Evolutionary conservation across 2,113 vertebrate genomes (phyloP).

Genomic region (Brachirus orientalis): DNA sequence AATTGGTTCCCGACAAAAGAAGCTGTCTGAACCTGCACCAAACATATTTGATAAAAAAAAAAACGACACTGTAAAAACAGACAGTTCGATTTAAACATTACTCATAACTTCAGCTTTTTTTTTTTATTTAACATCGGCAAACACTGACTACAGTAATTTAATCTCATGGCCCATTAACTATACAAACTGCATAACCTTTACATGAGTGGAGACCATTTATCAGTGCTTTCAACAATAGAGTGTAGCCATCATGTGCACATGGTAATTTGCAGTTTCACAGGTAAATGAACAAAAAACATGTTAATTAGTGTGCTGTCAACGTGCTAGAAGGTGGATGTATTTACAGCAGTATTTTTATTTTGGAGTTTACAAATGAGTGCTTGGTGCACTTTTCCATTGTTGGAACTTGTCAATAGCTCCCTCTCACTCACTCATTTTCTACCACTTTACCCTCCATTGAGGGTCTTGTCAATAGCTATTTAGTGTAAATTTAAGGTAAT

Average conservation of each 20-base stretch:
- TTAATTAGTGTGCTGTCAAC: neutral
- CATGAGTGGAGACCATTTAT: neutral
- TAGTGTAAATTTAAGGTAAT: too few species aligned
- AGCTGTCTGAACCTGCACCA: neutral
- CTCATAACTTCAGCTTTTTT: neutral
- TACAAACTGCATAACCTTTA: constrained; percentile 9
- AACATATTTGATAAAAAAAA: neutral
- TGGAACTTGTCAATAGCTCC: too few species aligned
- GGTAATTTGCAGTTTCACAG: neutral
- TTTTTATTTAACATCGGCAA: neutral
- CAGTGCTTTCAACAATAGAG: neutral
- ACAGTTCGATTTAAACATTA: neutral
- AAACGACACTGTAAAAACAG: neutral
- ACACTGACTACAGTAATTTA: neutral
- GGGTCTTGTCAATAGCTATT: too few species aligned
- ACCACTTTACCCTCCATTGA: too few species aligned
- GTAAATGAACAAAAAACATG: neutral
- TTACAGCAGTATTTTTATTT: too few species aligned
- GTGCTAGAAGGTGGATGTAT: neutral
- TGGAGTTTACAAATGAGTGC: too few species aligned
- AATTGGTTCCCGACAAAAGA: neutral
- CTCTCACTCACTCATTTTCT: too few species aligned
- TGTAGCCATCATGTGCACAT: neutral
- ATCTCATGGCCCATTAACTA: neutral
- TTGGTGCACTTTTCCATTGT: too few species aligned